Conservation (phyloP, 2,113 vertebrate species). For the Ammospiza caudacuta region DNA sequence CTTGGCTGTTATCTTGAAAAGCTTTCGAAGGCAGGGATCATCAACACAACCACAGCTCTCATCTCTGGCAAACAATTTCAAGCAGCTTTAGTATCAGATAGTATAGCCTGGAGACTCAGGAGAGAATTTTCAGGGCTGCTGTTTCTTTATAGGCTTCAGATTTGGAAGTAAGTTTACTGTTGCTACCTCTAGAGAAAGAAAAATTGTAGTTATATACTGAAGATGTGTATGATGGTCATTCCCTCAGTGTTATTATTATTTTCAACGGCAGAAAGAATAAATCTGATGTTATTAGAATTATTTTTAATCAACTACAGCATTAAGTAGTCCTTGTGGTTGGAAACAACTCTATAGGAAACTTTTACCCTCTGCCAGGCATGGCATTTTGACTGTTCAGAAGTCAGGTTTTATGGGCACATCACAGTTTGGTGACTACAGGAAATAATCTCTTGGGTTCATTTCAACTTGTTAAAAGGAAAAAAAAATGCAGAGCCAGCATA, state of each 20-base stretch:
- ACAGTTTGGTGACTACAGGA: background rate
- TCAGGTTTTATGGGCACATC: background rate
- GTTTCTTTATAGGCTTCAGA: slow-evolving; percentile 49
- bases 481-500: background rate
- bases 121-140: slow-evolving; percentile 34
- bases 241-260: background rate
- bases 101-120: background rate
- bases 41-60: slow-evolving; percentile 54
- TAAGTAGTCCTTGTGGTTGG: background rate
- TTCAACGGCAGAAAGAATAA: background rate
- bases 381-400: background rate
- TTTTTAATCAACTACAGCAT: background rate
- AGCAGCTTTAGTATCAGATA: slow-evolving; percentile 74
- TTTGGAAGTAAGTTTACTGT: slow-evolving; percentile 56
- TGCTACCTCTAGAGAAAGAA: slow-evolving; percentile 22
- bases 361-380: background rate
- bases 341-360: background rate
- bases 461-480: background rate
- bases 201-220: background rate
- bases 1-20: slow-evolving; percentile 68
- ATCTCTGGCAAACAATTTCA: slow-evolving; percentile 69
- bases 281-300: background rate
- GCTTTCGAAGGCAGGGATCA: slow-evolving; percentile 56
- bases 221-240: background rate
- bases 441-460: background rate